Conservation (phyloP, 1,140 invertebrate genomes). For the Hyles euphorbiae region DNA sequence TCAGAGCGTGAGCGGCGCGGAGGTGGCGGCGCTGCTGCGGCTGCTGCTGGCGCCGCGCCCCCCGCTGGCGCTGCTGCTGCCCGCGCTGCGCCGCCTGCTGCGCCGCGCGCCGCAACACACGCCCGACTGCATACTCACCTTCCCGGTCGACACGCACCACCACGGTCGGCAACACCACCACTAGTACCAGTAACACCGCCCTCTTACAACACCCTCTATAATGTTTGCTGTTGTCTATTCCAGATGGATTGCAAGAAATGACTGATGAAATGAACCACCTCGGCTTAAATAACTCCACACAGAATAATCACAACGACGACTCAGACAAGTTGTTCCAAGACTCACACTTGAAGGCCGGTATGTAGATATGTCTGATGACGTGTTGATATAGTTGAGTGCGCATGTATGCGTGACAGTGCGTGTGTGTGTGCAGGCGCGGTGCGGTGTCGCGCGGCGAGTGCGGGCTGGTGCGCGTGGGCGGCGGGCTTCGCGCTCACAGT, state of each 20-base stretch:
- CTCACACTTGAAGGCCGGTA: constrained; percentile 16
- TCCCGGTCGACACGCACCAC: constrained; percentile 54
- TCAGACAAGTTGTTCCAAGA: constrained; percentile 28
- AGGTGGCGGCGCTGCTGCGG: constrained; percentile 75
- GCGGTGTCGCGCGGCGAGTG: constrained; percentile 76
- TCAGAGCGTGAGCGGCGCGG: constrained; percentile 74
- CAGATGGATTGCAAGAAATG: constrained; percentile 16
- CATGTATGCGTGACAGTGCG: not conserved
- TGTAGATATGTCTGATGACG: not conserved
- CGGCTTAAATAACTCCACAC: constrained; percentile 12
- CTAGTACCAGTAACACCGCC: too few species aligned
- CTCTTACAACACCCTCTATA: too few species aligned
- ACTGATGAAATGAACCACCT: constrained; percentile 22
- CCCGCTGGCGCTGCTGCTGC: constrained; percentile 72
- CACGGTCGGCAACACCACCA: constrained; percentile 4
- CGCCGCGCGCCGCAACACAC: constrained; percentile 61
- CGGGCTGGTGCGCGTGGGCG: constrained; percentile 79
- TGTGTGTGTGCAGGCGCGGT: constrained; percentile 46
- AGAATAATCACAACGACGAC: constrained; percentile 29
- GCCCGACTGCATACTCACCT: constrained; percentile 78
- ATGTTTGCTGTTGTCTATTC: not conserved
- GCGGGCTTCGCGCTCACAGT: constrained; percentile 78
- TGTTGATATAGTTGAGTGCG: not conserved
- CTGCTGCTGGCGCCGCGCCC: constrained; percentile 75
- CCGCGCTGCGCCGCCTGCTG: constrained; percentile 73